Base-by-base conservation (phyloP, 2,888 invertebrate species). In the Pristionchus mayeri region DNA sequence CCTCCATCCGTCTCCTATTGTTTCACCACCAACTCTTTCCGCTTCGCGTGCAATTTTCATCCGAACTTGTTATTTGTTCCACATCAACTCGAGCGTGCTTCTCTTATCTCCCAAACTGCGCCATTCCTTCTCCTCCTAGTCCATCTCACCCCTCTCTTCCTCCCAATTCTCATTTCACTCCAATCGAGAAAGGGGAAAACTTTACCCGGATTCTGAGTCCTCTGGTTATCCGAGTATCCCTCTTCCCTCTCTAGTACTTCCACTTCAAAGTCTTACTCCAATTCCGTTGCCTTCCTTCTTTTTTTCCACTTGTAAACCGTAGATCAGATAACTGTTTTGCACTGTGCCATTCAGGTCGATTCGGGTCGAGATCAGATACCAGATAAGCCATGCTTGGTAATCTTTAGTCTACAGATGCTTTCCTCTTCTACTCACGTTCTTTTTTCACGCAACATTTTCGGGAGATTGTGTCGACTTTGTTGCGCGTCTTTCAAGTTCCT, bases 141-240 rank as follows among this genome's bases (percentile, higher is more conserved):
- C 18, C 63, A 9, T 44, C 16, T 18, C 54, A 9, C 54, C 54
- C 21, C n/a, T 18, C 54, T 54, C 71, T 71, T 71, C 40, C 71
- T 40, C 71, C 67, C 71, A 71, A 71, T 71, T 71, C 71, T 71
- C 71, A 71, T 71, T 71, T 71, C 71, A 71, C 71, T 71, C 40
- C 44, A 71, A 71, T 71, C 71, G 71, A 71, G 71, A 37, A n/a
- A 44, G 24, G 37, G 40, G 71, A 71, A 44, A 44, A 44, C 71
- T 44, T 40, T 40, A 37, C 37, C 37, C 37, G 71, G 71, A 71
- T 71, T 40, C 40, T n/a, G 24, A 71, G 40, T 71, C 44, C 40
- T n/a, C 18, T 67, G 67, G 67, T 37, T 71, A 40, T 71, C 71
- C 71, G 24, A 63, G 40, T 44, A n/a, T 24, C 71, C 40, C 40